phyloP scores from a whole-genome alignment of 1,140 invertebrate species.

The Tetragnatha versicolor region DNA sequence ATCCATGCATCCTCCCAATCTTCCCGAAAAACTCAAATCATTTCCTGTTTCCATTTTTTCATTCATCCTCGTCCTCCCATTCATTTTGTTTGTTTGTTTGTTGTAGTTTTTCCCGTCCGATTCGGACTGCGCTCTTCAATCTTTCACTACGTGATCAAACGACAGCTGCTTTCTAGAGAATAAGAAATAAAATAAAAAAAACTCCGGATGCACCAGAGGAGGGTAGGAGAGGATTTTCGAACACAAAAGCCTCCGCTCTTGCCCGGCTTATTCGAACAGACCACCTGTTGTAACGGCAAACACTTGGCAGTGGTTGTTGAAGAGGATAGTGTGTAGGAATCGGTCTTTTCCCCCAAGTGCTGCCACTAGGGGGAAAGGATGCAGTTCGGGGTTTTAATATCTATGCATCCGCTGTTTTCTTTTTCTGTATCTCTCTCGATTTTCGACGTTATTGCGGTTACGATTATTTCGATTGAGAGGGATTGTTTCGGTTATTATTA shows the following conservation, averaged over 20 bases:
- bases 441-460: too few relatives aligned
- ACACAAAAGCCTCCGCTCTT: background rate
- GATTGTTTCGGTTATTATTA: too few relatives aligned
- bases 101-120: too few relatives aligned
- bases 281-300: slow-evolving; percentile 41
- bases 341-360: too few relatives aligned
- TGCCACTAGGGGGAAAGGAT: too few relatives aligned
- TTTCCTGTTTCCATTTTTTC: slow-evolving; percentile 20
- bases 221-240: background rate
- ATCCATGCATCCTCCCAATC: background rate
- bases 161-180: slow-evolving; percentile 11
- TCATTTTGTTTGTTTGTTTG: too few relatives aligned
- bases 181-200: background rate
- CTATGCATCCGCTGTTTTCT: too few relatives aligned
- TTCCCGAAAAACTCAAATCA: slow-evolving; percentile 27
- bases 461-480: too few relatives aligned
- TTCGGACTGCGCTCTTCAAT: background rate
- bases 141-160: slow-evolving; percentile 23
- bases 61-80: too few relatives aligned
- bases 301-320: background rate
- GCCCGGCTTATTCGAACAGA: background rate
- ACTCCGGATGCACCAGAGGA: background rate
- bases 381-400: too few relatives aligned
- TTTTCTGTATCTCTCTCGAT: too few relatives aligned
- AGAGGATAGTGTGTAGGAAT: too few relatives aligned